Percentiles rank a stretch among this genome's conserved stretches.
Evolutionary conservation across 1,140 invertebrate genomes (phyloP).

Genomic region (Stegodyphus dumicola): DNA sequence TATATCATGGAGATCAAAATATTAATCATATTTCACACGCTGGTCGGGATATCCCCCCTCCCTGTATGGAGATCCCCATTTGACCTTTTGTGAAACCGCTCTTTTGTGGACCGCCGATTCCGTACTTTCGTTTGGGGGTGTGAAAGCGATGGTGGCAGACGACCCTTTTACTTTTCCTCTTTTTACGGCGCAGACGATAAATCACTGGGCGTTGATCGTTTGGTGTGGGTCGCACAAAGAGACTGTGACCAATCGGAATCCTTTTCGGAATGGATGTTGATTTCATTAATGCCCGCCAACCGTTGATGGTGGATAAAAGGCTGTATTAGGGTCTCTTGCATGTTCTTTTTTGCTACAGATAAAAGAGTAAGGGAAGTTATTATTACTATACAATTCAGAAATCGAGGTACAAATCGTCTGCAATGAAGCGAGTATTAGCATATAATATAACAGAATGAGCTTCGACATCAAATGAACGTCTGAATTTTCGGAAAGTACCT

Average conservation of each 20-base stretch:
- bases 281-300: conserved; percentile 28
- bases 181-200: conserved; percentile 37
- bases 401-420: too few species aligned
- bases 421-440: too few species aligned
- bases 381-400: too few species aligned
- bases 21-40: conserved; percentile 59
- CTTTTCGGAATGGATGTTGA: conserved; percentile 33
- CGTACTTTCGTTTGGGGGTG: conserved; percentile 28
- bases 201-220: conserved; percentile 50
- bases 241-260: conserved; percentile 43
- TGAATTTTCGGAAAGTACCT: too few species aligned
- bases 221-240: conserved; percentile 22
- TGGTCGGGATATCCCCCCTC: background rate
- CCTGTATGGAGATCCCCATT: conserved; percentile 7
- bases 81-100: conserved; percentile 30
- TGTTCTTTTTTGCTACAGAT: too few species aligned
- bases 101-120: conserved; percentile 22
- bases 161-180: conserved; percentile 6
- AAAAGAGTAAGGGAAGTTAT: too few species aligned
- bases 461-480: too few species aligned
- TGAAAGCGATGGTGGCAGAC: conserved; percentile 43
- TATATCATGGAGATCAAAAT: conserved; percentile 28
- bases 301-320: too few species aligned
- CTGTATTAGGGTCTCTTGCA: too few species aligned
- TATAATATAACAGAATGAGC: too few species aligned